Evolutionary conservation across 2,113 vertebrate genomes (phyloP), one percentile per base, ranked within the genome.

Genomic region (Pyxicephalus adspersus): DNA sequence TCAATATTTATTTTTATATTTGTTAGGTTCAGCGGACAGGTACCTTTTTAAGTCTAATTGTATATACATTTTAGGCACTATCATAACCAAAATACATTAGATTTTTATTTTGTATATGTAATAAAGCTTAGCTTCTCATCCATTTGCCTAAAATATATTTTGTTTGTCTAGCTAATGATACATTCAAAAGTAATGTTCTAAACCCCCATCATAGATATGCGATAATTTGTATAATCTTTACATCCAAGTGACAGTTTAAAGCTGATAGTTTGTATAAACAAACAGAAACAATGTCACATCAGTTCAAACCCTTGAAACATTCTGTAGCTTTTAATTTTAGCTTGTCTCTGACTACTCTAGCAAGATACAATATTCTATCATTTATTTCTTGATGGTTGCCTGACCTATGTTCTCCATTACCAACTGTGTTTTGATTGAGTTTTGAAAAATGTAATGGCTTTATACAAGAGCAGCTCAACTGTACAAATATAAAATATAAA

Each of bases 331-430:
- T 71, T 82, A 71, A 84, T 84, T 86, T 77, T 58, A 86, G 26
- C 70, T 71, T 78, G 76, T 77, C 5, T 16, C 57, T 77, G 22
- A 85, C 50, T 85, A 55, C 3, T 34, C 22, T n/a, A 67, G 25
- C 23, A 86, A 85, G 80, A 7, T 71, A 73, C 82, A 81, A 9
- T 74, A 80, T n/a, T 68, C 86, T 85, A 88, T 81, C 86, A 87
- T 76, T 22, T 15, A 78, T 29, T 75, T 85, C 67, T 63, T 74
- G 61, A 82, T 60, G 78, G 74, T 58, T 86, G 84, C 83, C 83
- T 85, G 77, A 64, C 72, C 64, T 76, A 22, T 86, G 34, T 83
- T 83, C 65, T 70, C 58, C 71, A 17, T 17, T 85, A 1, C 52
- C 54, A 57, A 34, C 57, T 54, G 77, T 29, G 80, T n/a, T 81